These are phyloP conservation scores for Eupithecia insigniata DNA, from an alignment of 2,888 invertebrate species.

Conservation along the genomic window DNA sequence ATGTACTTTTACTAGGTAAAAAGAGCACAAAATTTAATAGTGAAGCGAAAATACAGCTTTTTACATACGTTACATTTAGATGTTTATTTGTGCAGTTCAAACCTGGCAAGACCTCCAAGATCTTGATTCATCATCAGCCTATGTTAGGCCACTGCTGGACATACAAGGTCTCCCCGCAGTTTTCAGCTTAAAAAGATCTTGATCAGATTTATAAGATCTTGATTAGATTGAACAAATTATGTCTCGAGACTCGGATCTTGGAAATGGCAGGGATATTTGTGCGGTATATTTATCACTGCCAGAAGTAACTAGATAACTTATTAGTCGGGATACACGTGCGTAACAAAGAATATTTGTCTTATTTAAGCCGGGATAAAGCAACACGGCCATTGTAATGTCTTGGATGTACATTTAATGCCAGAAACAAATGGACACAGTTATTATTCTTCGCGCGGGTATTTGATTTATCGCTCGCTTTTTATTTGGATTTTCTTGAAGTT, in stretches of 20 bases:
- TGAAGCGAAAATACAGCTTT: not conserved
- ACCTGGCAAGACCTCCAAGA: not conserved
- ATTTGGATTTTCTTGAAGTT: conserved; percentile 51
- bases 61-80: not conserved
- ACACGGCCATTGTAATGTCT: conserved; percentile 47
- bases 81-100: not conserved
- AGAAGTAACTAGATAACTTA: conserved; percentile 64
- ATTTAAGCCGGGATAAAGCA: conserved; percentile 51
- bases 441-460: conserved; percentile 42
- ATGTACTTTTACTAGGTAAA: not conserved
- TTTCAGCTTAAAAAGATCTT: no score
- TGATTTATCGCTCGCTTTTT: conserved; percentile 52
- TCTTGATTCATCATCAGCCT: no score
- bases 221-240: not conserved
- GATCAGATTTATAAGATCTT: no score
- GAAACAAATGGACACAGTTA: conserved; percentile 39
- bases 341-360: conserved; percentile 55
- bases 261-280: conserved; percentile 52
- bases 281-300: conserved; percentile 62
- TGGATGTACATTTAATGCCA: conserved; percentile 41
- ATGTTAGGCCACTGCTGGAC: no score
- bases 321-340: conserved; percentile 53
- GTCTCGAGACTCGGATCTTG: conserved; percentile 39
- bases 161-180: no score
- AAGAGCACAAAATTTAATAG: not conserved